Evolutionary conservation across 2,113 vertebrate genomes (phyloP), one percentile per base, ranked within the genome.

Genomic region (Cololabis saira): DNA sequence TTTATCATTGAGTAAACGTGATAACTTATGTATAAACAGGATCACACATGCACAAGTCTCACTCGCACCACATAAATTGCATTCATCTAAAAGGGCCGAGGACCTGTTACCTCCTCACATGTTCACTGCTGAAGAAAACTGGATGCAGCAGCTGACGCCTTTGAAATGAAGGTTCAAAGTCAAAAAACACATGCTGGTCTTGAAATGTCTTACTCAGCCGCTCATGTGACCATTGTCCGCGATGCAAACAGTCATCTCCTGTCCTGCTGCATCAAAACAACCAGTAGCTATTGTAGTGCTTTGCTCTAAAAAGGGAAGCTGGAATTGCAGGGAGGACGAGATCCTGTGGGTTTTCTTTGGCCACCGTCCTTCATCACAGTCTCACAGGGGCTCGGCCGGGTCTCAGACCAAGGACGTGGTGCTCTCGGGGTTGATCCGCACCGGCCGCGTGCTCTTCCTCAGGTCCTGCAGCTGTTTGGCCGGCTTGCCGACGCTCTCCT

Each of bases 381-480:
- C 13, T 51, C 50, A 12, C 19, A 43, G 51, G 11, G 12, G 54
- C 45, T 45, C 12, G 41, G 8, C 22, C n/a, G 3, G 17, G 53
- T 41, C 45, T 83, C 58, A 99, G 72, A 98, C 97, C 77, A 99
- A 87, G 1, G 97, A 98, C 0, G 93, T 97, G 40, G 96, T 99
- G 82, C 97, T 99, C 71, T 98, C 98, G 0, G 98, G 98, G 53
- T 99, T 99, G 59, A 99, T 86, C 1, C 95, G 92, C 21, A 97
- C 88, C 3, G 95, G 53, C 54, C 95, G 91, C 0, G 94, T 96
- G 67, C 94, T 94, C 71, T 95, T 98, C 81, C 97, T 94, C 83
- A 99, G 89, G 84, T 99, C 98, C 84, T 96, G 96, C 53, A 99
- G 91, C 78, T 99, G 98, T 61, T 97, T 98, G 83, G 98, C 97